Evolutionary conservation across 2,888 invertebrate species (phyloP).

Genomic region (Syrista parreyssii): DNA sequence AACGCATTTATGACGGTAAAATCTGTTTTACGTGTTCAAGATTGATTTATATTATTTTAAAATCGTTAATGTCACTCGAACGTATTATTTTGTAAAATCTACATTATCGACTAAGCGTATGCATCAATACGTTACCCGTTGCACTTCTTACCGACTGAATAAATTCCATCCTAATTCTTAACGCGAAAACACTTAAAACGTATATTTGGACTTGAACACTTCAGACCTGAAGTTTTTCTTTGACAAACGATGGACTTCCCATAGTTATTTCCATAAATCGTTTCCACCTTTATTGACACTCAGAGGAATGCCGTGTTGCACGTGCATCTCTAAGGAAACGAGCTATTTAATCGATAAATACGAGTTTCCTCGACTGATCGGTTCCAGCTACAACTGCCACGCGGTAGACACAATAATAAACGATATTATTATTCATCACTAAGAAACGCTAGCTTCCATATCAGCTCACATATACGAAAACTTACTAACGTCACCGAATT

Average conservation of each 20-base stretch:
- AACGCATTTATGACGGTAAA: background rate
- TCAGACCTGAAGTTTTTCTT: background rate
- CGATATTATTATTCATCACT: background rate
- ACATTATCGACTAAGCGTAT: background rate
- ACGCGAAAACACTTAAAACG: background rate
- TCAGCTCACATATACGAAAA: background rate
- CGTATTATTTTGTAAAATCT: background rate
- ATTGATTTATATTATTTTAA: background rate
- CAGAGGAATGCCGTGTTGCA: background rate
- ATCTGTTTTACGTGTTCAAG: background rate
- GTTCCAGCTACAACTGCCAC: background rate
- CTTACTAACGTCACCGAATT: background rate
- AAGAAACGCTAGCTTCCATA: background rate
- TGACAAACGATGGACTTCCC: background rate
- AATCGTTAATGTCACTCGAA: background rate
- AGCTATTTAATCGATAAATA: background rate
- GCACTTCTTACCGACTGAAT: background rate
- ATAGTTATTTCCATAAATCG: background rate
- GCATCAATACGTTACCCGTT: background rate
- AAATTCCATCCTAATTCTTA: too few species aligned
- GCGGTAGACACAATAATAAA: background rate
- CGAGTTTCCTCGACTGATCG: background rate
- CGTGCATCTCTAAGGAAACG: background rate
- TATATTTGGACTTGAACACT: background rate
- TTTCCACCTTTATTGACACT: background rate